Evolutionary conservation across 2,888 invertebrate genomes (phyloP).

Genomic region (Meiosimyza decipiens): DNA sequence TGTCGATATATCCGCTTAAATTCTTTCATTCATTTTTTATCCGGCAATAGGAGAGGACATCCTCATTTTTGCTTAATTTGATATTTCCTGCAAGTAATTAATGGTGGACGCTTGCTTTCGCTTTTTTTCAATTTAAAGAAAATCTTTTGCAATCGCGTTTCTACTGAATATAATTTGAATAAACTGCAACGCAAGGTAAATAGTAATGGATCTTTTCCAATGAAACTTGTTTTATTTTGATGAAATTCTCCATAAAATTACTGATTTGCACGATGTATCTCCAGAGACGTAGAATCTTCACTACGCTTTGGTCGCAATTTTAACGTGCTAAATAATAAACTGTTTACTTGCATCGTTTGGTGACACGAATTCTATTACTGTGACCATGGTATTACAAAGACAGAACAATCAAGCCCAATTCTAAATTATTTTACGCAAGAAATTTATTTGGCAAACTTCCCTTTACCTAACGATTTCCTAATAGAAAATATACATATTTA

Average conservation of each 20-base stretch:
- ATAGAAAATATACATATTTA: too few relatives aligned
- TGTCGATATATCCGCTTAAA: not conserved
- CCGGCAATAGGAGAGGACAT: constrained; percentile 18
- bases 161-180: constrained; percentile 46
- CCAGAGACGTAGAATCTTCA: constrained; percentile 68
- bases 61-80: not conserved
- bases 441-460: not conserved
- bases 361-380: constrained; percentile 64
- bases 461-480: not conserved
- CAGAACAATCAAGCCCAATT: constrained; percentile 52
- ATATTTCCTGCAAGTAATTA: not conserved
- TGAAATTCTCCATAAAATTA: not conserved
- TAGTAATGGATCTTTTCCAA: not conserved
- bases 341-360: constrained; percentile 66
- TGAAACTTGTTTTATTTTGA: constrained; percentile 34
- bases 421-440: not conserved
- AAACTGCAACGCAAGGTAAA: constrained; percentile 49
- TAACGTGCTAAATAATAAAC: constrained; percentile 69
- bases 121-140: not conserved
- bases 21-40: constrained; percentile 45
- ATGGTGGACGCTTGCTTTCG: constrained; percentile 25
- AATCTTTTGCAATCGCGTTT: constrained; percentile 48
- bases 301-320: constrained; percentile 71
- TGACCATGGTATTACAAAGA: constrained; percentile 66
- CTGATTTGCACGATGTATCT: constrained; percentile 72